Conservation (phyloP, 2,113 vertebrate genomes). For the Neopipo cinnamomea region DNA sequence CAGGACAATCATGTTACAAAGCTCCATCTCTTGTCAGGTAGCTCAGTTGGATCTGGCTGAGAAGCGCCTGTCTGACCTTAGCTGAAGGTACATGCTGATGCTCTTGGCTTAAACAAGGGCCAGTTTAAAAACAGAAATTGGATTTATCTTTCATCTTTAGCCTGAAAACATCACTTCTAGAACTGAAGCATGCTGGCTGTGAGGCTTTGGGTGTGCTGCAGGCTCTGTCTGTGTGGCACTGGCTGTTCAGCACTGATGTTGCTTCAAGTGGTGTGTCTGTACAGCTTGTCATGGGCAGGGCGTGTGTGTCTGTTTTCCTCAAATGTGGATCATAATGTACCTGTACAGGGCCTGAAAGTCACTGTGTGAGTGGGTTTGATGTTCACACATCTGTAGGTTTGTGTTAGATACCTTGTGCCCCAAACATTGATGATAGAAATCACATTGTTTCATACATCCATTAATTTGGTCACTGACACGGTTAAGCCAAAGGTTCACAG, state of each 20-base stretch:
- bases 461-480: accelerated
- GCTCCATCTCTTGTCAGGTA: background rate
- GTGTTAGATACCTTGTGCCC: background rate
- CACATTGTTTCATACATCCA: background rate
- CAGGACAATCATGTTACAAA: background rate
- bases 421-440: background rate
- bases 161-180: background rate
- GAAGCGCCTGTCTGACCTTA: background rate
- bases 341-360: background rate
- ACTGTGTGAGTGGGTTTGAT: background rate
- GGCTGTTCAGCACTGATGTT: background rate
- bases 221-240: background rate
- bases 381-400: background rate
- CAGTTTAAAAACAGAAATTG: background rate
- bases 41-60: background rate
- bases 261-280: accelerated
- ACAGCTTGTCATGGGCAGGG: background rate
- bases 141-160: background rate
- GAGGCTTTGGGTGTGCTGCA: background rate
- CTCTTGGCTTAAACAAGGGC: background rate
- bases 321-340: background rate
- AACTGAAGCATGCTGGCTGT: background rate
- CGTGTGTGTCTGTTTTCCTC: background rate
- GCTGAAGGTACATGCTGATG: background rate
- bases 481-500: background rate